A percentile compares a stretch with the other conserved stretches of the same genome.
Evolutionary conservation across 1,140 invertebrate genomes (phyloP).

Genomic region (Eriosoma lanigerum): DNA sequence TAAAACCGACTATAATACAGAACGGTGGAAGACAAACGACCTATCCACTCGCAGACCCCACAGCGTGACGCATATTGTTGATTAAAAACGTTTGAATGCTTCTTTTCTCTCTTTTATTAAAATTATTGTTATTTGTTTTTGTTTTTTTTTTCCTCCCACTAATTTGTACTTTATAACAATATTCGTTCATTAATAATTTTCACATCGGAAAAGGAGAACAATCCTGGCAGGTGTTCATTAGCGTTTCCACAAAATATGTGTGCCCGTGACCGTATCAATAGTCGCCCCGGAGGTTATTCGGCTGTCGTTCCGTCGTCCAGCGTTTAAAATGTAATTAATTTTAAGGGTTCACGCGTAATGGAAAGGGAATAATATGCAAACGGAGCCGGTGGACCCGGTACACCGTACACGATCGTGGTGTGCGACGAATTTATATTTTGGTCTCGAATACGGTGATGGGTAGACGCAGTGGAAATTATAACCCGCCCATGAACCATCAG

Average conservation of each 20-base stretch:
- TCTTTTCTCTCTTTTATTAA: background rate
- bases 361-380: background rate
- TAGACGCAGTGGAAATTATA: background rate
- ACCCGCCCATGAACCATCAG: background rate
- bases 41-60: background rate
- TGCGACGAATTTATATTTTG: slow-evolving; percentile 11
- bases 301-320: background rate
- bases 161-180: background rate
- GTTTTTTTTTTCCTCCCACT: background rate
- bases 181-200: slow-evolving; percentile 26
- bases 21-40: slow-evolving; percentile 15
- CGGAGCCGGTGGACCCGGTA: background rate
- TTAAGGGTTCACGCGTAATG: slow-evolving; percentile 1
- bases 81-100: slow-evolving; percentile 9
- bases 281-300: background rate
- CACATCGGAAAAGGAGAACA: background rate
- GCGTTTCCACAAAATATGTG: background rate
- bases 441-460: background rate
- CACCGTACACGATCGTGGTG: background rate
- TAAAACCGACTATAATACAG: background rate
- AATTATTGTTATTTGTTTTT: too few species aligned
- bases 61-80: background rate
- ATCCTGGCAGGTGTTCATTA: slow-evolving; percentile 9
- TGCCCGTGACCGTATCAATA: background rate
- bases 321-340: slow-evolving; percentile 33